Conservation (phyloP, 2,888 invertebrate species). For the Elaeidobius kamerunicus region DNA sequence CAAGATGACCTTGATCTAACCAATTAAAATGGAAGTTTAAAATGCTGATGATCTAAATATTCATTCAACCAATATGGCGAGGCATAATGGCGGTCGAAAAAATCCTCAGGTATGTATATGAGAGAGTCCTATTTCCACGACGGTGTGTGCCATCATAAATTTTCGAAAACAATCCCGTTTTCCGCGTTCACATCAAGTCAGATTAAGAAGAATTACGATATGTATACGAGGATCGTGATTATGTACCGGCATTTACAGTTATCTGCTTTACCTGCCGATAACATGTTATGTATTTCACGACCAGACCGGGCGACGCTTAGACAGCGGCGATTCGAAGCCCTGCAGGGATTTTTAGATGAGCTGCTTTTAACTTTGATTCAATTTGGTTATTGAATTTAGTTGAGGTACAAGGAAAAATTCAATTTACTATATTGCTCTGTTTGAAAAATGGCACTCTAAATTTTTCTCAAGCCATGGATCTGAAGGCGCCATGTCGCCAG, state of each 20-base stretch:
- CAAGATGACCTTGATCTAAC: too few species aligned
- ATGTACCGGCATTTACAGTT: slow-evolving; percentile 47
- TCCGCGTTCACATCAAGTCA: slow-evolving; percentile 31
- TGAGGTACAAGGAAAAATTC: too few species aligned
- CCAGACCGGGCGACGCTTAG: slow-evolving; percentile 13
- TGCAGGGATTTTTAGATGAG: slow-evolving; percentile 10
- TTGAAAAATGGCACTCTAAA: too few species aligned
- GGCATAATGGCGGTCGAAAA: neutral
- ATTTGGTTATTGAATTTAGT: neutral
- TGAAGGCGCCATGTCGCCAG: too few species aligned
- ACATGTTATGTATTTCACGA: slow-evolving; percentile 34
- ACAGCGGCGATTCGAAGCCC: slow-evolving; percentile 10
- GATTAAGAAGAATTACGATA: slow-evolving; percentile 31
- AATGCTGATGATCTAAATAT: neutral
- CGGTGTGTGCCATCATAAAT: slow-evolving; percentile 27
- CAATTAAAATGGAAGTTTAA: too few species aligned
- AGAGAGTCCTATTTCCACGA: slow-evolving; percentile 22
- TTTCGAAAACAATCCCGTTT: slow-evolving; percentile 30
- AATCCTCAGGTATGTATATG: slow-evolving; percentile 1
- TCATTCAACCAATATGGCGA: slow-evolving; percentile 3
- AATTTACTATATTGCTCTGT: too few species aligned
- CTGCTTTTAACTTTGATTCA: neutral
- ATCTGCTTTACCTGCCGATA: slow-evolving; percentile 37
- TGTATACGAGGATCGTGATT: slow-evolving; percentile 43
- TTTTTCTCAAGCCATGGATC: too few species aligned